Conservation (phyloP, 1,140 invertebrate species). For the Drosophila guanche region DNA sequence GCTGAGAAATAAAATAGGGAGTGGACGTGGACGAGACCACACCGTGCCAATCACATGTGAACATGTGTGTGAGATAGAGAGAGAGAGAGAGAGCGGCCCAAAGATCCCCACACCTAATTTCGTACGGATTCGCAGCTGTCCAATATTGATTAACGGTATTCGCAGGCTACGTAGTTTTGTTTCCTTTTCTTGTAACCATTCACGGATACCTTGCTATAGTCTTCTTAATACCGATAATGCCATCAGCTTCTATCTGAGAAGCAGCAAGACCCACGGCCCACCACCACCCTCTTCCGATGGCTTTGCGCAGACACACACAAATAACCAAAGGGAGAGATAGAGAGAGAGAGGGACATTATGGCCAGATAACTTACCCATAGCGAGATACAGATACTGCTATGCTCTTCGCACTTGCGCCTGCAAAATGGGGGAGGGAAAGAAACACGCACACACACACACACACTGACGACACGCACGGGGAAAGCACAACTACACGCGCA, state of each 20-base stretch:
- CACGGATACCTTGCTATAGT: conserved; percentile 32
- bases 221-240: conserved; percentile 66
- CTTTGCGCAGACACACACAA: conserved; percentile 69
- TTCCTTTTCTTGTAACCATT: conserved; percentile 43
- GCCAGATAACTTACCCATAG: conserved; percentile 74
- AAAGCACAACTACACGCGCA: conserved; percentile 76
- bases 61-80: conserved; percentile 28
- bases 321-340: conserved; percentile 17
- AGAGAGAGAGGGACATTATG: conserved; percentile 31
- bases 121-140: conserved; percentile 48
- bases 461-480: conserved; percentile 46
- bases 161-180: conserved; percentile 31
- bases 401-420: conserved; percentile 74
- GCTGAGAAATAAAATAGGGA: conserved; percentile 75
- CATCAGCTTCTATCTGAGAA: conserved; percentile 50
- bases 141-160: conserved; percentile 66
- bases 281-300: conserved; percentile 68
- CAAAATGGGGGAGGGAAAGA: conserved; percentile 74
- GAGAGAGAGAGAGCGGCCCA: conserved; percentile 13
- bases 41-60: conserved; percentile 57
- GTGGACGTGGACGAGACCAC: conserved; percentile 55
- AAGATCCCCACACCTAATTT: conserved; percentile 9
- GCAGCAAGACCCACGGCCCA: conserved; percentile 8
- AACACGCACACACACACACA: conserved; percentile 50
- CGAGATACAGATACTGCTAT: conserved; percentile 72